Conservation (phyloP, 2,888 invertebrate genomes). For the Listrodromus nycthemerus region DNA sequence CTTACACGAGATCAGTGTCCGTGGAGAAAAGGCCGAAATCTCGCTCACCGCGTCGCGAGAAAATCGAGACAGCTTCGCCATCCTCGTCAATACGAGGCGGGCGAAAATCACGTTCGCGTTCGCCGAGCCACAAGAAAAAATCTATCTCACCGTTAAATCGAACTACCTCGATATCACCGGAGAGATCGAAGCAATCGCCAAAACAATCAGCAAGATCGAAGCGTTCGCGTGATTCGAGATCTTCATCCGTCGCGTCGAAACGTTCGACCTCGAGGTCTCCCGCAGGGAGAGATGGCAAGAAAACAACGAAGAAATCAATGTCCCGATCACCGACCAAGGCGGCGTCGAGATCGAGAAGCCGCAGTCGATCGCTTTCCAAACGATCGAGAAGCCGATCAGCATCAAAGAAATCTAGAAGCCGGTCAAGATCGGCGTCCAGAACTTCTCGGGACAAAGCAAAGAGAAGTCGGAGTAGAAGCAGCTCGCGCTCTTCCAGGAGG, state of each 20-base stretch:
- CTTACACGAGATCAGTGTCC: constrained; percentile 77
- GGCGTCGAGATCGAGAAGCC: constrained; percentile 71
- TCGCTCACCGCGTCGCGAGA: constrained; percentile 72
- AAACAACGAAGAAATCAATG: constrained; percentile 64
- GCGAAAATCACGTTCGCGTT: constrained; percentile 70
- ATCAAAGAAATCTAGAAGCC: constrained; percentile 74
- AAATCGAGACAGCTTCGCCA: constrained; percentile 58
- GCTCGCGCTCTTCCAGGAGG: constrained; percentile 81
- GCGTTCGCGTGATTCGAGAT: constrained; percentile 74
- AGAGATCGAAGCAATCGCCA: constrained; percentile 68
- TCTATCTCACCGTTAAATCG: constrained; percentile 70
- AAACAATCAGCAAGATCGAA: constrained; percentile 67
- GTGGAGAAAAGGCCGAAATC: constrained; percentile 71
- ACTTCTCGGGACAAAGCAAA: constrained; percentile 75
- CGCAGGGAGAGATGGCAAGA: constrained; percentile 71
- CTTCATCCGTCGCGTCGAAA: constrained; percentile 76
- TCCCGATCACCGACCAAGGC: constrained; percentile 76
- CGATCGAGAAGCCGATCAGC: constrained; percentile 77
- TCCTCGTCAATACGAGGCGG: constrained; percentile 69
- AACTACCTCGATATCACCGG: constrained; percentile 67
- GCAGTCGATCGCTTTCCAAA: constrained; percentile 67
- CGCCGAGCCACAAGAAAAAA: constrained; percentile 70
- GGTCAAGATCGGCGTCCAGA: constrained; percentile 77
- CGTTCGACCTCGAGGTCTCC: constrained; percentile 72
- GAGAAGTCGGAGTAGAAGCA: constrained; percentile 76